Conservation (phyloP, 2,888 invertebrate genomes). For the Onchidella celtica region DNA sequence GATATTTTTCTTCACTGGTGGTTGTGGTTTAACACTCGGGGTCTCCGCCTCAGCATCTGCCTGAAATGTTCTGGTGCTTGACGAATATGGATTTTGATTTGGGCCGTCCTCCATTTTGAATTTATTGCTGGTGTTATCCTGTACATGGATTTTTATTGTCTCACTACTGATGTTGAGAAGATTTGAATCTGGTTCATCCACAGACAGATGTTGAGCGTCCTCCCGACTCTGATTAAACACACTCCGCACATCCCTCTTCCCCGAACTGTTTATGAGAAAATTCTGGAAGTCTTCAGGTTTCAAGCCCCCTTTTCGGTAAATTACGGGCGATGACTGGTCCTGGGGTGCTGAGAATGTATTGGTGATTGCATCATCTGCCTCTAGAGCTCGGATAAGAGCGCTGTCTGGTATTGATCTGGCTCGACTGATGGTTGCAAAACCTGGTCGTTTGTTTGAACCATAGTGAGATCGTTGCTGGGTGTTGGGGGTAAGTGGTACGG, state of each 20-base stretch:
- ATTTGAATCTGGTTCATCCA: not conserved
- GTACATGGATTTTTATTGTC: too few relatives aligned
- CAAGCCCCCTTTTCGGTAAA: not conserved
- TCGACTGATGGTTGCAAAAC: slow-evolving; percentile 55
- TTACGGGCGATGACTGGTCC: not conserved
- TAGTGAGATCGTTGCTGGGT: slow-evolving; percentile 2
- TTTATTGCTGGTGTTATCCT: not conserved
- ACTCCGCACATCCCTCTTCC: slow-evolving; percentile 12
- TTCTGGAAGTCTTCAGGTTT: slow-evolving; percentile 37
- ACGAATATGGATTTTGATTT: not conserved
- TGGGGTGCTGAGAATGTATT: not conserved
- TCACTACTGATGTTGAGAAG: not conserved
- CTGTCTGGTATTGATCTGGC: slow-evolving; percentile 57
- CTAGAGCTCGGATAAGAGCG: slow-evolving; percentile 26
- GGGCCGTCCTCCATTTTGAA: not conserved
- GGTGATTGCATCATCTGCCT: slow-evolving; percentile 1
- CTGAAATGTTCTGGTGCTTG: not conserved
- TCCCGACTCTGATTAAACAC: not conserved
- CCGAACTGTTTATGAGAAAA: slow-evolving; percentile 30
- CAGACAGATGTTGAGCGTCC: not conserved
- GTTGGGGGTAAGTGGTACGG: slow-evolving; percentile 57
- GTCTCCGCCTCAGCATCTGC: not conserved
- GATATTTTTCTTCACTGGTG: slow-evolving; percentile 46
- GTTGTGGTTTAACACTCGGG: not conserved
- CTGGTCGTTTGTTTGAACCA: slow-evolving; percentile 24